Evolutionary conservation across 2,113 vertebrate species (phyloP), one percentile per base, ranked within the genome.

Genomic region (Pimephales promelas): DNA sequence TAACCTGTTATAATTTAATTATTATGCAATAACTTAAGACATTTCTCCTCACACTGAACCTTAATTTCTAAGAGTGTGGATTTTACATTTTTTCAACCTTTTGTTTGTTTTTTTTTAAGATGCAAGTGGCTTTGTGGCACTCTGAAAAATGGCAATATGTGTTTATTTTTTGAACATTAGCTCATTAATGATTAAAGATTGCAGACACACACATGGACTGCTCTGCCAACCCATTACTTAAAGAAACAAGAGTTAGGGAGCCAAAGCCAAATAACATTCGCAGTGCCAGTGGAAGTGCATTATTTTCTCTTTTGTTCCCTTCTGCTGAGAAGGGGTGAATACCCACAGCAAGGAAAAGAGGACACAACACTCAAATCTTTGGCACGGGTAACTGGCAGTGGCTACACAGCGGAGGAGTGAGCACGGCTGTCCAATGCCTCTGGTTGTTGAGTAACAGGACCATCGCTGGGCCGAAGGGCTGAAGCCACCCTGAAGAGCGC

Each of bases 371-470:
- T 83, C 52, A 34, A 88, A 83, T 57, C 59, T 64, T 87, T 86
- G 87, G 84, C 88, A 89, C 6, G 56, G 47, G 45, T 22, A 70
- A 24, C 81, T 88, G 88, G 86, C 86, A 86, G 52, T 26, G 52
- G n/a, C 47, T 40, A 22, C 52, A n/a, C 49, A 31, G 79, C 49
- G 61, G 84, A 57, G 83, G 68, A 75, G 47, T 66, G 84, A 52
- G 83, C 54, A 75, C 54, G 36, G 76, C 84, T 86, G 81, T 73
- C 89, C 84, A 75, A 1, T 52, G 76, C 84, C 81, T 85, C 82
- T 49, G 68, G 85, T 87, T 81, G 83, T 88, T 85, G 82, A 80
- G 72, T 85, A 52, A 49, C 52, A n/a, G 85, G 28, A 79, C 34
- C 73, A 52, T 71, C 31, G 43, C 79, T 47, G 86, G 26, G 49